phyloP scores from a whole-genome alignment of 2,113 vertebrate genomes.

The Xenopus laevis region DNA sequence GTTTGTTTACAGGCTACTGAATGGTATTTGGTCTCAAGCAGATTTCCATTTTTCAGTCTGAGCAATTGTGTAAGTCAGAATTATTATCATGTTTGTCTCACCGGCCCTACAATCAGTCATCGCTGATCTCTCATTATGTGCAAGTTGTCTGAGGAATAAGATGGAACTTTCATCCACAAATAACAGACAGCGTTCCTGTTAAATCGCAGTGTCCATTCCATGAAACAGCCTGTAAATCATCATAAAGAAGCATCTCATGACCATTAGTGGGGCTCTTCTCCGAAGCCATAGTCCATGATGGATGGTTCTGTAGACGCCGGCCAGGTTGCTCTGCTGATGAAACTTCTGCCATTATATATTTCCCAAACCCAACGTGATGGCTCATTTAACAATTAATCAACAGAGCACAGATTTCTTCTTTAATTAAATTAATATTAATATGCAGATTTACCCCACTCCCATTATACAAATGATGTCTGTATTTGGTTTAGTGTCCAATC shows the following conservation, averaged over 20 bases:
- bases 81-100: constrained; percentile 34
- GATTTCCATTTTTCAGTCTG: constrained; percentile 23
- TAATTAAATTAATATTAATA: neutral
- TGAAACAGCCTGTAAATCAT: constrained; percentile 38
- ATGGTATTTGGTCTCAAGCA: constrained; percentile 8
- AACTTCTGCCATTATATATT: neutral
- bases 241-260: constrained; percentile 30
- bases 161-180: constrained; percentile 37
- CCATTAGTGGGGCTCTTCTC: constrained; percentile 28
- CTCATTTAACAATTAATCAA: neutral
- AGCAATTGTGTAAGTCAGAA: constrained; percentile 20
- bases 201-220: constrained; percentile 37
- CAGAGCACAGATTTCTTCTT: neutral
- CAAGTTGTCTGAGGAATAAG: constrained; percentile 33
- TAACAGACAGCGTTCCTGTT: constrained; percentile 31
- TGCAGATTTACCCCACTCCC: neutral
- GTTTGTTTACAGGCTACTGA: neutral
- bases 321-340: neutral
- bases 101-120: constrained; percentile 25
- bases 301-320: neutral
- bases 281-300: constrained; percentile 20
- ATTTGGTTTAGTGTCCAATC: no score
- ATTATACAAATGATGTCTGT: no score
- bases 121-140: constrained; percentile 38
- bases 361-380: neutral